Base-by-base conservation (phyloP, 2,113 vertebrate genomes). In the Phrynocephalus versicolor region DNA sequence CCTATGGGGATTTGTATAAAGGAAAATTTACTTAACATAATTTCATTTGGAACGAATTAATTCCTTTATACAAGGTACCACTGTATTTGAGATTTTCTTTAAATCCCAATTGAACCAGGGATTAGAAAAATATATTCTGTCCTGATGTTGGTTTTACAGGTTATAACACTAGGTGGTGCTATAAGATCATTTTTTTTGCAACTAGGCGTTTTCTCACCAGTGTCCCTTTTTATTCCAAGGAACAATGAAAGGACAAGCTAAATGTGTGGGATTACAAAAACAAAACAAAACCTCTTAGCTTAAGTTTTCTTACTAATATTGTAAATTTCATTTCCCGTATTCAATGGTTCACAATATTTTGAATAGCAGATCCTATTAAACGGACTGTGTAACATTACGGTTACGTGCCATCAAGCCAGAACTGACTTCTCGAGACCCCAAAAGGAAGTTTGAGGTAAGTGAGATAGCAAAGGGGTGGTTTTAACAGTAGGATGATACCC, bases 121-220 rank as follows among this genome's bases (percentile, higher is more conserved):
- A 6, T 6, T 13, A 30, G 45, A 25, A 7, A 6, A 14, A 45
- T n/a, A n/a, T n/a, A n/a, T 12, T 15, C 39, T 2, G 6, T 16
- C 30, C 8, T 55, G 10, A 16, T 25, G 1, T 33, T 62, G 65
- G 2, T 55, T 81, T 83, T 80, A 51, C 18, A 57, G 6, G 19
- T 39, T 58, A 8, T n/a, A 60, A 33, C 93, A 89, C 89, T 35
- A 94, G 94, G 78, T 90, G 94, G 90, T 64, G 82, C 83, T 88
- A 37, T 12, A 87, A 79, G 78, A 91, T 83, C 14, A 21, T 71
- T 64, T 33, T 75, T 72, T 33, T 75, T 72, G 39, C 16, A 58
- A 33, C 7, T 14, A 12, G 35, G 30, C 3, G 9, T 81, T 69
- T 51, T 10, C 45, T 51, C 45, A 51, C 45, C 45, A 6, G 5